A percentile compares a stretch with the other conserved stretches of the same genome.
phyloP scores from a whole-genome alignment of 2,888 invertebrate species.

The Macaria notata region DNA sequence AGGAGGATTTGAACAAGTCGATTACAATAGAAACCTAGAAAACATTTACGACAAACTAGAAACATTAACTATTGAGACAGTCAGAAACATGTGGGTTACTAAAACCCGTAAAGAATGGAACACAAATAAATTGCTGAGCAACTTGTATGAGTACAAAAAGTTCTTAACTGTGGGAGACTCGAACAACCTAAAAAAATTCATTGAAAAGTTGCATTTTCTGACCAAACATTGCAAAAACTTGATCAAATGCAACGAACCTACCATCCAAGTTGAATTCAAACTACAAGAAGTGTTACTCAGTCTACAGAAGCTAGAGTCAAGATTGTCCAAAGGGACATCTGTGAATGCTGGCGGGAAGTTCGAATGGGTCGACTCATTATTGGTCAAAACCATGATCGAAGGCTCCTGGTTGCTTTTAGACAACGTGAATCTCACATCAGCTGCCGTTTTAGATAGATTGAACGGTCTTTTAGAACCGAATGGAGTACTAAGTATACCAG shows the following conservation, averaged over 20 bases:
- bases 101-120: slow-evolving; percentile 46
- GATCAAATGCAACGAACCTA: slow-evolving; percentile 36
- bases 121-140: slow-evolving; percentile 52
- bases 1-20: slow-evolving; percentile 98
- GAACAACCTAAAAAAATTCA: slow-evolving; percentile 51
- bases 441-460: slow-evolving; percentile 97
- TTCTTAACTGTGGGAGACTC: slow-evolving; percentile 43
- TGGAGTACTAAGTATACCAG: slow-evolving; percentile 94
- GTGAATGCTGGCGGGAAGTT: slow-evolving; percentile 94
- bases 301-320: slow-evolving; percentile 61
- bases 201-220: slow-evolving; percentile 56
- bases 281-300: slow-evolving; percentile 52
- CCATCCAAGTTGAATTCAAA: slow-evolving; percentile 33
- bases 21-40: slow-evolving; percentile 88
- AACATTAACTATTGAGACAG: slow-evolving; percentile 72
- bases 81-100: slow-evolving; percentile 71
- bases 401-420: slow-evolving; percentile 94
- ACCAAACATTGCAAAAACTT: slow-evolving; percentile 53
- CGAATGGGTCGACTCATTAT: slow-evolving; percentile 95
- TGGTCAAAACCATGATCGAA: slow-evolving; percentile 91
- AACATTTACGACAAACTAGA: slow-evolving; percentile 84
- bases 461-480: slow-evolving; percentile 97
- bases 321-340: slow-evolving; percentile 80
- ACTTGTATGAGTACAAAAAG: slow-evolving; percentile 56
- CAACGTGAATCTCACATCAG: slow-evolving; percentile 97